Evolutionary conservation across 1,140 invertebrate genomes (phyloP).

Genomic region (Calycopis cecrops): DNA sequence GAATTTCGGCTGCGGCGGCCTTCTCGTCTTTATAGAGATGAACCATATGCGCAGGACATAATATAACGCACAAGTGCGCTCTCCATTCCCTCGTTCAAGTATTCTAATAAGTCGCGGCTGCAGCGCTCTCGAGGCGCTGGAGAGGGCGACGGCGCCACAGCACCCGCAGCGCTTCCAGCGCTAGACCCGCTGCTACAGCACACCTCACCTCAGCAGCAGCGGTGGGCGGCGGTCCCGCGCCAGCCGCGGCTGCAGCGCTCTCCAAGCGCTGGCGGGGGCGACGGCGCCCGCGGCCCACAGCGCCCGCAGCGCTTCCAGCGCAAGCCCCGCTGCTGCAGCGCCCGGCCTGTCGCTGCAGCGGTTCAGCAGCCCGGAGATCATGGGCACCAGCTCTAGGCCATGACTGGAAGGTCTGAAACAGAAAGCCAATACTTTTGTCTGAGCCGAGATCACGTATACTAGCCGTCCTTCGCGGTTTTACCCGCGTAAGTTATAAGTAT

Average conservation of each 20-base stretch:
- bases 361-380: conserved; percentile 78
- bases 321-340: conserved; percentile 58
- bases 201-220: conserved; percentile 51
- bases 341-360: conserved; percentile 61
- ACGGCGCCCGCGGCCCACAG: conserved; percentile 76
- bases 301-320: conserved; percentile 66
- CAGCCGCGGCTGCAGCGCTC: conserved; percentile 70
- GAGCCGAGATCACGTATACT: too few relatives aligned
- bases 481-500: too few relatives aligned
- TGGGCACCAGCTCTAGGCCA: conserved; percentile 76
- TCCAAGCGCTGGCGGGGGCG: conserved; percentile 77
- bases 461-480: too few relatives aligned
- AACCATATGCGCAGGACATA: too few relatives aligned
- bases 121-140: too few relatives aligned
- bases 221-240: conserved; percentile 55
- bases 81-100: too few relatives aligned
- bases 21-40: too few relatives aligned
- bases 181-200: conserved; percentile 37
- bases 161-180: conserved; percentile 66
- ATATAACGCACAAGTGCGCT: too few relatives aligned
- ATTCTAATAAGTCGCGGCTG: too few relatives aligned
- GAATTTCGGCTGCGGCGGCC: too few relatives aligned
- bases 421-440: too few relatives aligned
- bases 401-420: conserved; percentile 71
- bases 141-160: too few relatives aligned